Percentiles rank a stretch among this genome's conserved stretches.
Conservation (phyloP, 2,113 vertebrate genomes). For the Recurvirostra avosetta region DNA sequence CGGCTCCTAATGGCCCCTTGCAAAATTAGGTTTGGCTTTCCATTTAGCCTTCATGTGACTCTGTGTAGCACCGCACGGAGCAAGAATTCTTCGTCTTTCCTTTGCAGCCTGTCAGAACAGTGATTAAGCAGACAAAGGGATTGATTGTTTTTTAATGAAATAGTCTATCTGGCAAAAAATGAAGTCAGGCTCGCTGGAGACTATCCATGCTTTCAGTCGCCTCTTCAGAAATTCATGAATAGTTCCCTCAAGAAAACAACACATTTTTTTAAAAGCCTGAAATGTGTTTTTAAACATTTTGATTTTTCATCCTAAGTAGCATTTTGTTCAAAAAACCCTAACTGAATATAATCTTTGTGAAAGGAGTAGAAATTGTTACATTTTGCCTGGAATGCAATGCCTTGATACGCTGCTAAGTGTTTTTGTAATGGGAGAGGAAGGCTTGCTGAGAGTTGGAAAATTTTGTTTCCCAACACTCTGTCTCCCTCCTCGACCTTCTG, state of each 20-base stretch:
- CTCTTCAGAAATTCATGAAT: constrained; percentile 64
- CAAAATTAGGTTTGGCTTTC: constrained; percentile 45
- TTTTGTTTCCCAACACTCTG: neutral
- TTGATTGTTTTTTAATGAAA: constrained; percentile 70
- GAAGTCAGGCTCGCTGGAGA: constrained; percentile 26
- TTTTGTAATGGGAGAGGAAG: neutral
- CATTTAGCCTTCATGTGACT: constrained; percentile 49
- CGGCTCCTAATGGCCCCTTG: neutral
- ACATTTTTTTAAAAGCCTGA: constrained; percentile 35
- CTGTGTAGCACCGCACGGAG: neutral
- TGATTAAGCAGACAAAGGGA: constrained; percentile 68
- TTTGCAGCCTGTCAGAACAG: constrained; percentile 56
- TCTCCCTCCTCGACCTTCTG: neutral
- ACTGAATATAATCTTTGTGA: constrained; percentile 21
- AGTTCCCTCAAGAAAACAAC: constrained; percentile 52
- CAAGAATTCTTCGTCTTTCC: constrained; percentile 45
- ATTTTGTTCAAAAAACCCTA: constrained; percentile 19
- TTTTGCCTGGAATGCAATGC: neutral
- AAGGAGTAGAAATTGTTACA: neutral
- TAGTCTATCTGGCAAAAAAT: constrained; percentile 62
- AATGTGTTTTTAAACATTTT: constrained; percentile 47
- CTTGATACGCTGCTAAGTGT: neutral
- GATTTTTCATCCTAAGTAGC: constrained; percentile 44
- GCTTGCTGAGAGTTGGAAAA: neutral
- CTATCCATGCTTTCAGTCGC: constrained; percentile 35